These are phyloP conservation scores for Orius insidiosus DNA, from an alignment of 1,140 invertebrate genomes.

Conservation along the genomic window DNA sequence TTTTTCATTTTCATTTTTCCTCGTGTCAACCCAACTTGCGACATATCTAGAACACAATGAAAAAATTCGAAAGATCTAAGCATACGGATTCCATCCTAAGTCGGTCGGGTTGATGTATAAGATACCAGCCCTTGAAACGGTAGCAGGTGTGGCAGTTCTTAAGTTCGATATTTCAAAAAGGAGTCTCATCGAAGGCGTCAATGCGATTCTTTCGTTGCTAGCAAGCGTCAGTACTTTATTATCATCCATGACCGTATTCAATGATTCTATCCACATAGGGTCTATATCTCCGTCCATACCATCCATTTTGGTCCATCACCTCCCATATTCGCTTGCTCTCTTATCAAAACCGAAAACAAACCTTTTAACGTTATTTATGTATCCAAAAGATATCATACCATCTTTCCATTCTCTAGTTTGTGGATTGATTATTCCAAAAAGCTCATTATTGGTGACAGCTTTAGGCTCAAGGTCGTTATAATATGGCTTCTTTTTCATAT, in stretches of 20 bases:
- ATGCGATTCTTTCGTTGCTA: constrained; percentile 83
- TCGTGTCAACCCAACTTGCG: constrained; percentile 79
- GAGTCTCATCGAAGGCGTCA: constrained; percentile 78
- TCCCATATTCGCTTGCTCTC: constrained; percentile 76
- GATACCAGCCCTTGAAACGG: constrained; percentile 83
- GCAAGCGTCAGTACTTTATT: constrained; percentile 80
- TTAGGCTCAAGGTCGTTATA: constrained; percentile 88
- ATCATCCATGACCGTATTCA: constrained; percentile 77
- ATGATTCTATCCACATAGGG: constrained; percentile 93
- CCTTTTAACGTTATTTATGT: constrained; percentile 27
- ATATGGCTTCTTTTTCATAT: constrained; percentile 59
- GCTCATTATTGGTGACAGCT: constrained; percentile 87
- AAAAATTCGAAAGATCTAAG: too few species aligned
- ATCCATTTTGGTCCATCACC: constrained; percentile 88
- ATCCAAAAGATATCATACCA: constrained; percentile 38
- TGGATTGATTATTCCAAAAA: constrained; percentile 91
- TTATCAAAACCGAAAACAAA: constrained; percentile 79
- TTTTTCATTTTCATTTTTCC: constrained; percentile 47
- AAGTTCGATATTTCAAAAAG: constrained; percentile 90
- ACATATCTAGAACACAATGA: constrained; percentile 29
- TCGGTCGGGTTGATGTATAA: constrained; percentile 83
- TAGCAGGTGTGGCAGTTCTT: constrained; percentile 84
- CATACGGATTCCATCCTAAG: constrained; percentile 92
- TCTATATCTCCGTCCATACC: constrained; percentile 92
- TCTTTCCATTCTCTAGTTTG: constrained; percentile 93